Base-by-base conservation (phyloP, 1,140 invertebrate species). In the Drosophila equinoxialis region DNA sequence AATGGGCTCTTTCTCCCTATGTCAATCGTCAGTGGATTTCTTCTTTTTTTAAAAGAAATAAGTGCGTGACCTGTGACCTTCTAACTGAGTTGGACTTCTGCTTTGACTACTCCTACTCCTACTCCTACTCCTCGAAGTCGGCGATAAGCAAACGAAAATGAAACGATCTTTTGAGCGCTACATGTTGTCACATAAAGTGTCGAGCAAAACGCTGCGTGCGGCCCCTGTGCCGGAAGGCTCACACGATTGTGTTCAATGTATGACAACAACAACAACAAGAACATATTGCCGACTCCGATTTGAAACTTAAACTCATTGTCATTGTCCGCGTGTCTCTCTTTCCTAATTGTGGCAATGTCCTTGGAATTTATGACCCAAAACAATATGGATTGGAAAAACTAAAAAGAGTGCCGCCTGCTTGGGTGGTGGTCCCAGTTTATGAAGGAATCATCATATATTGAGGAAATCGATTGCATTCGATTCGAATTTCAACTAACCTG, bases 401-500 rank as follows among this genome's bases (percentile, higher is more conserved):
- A 51, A 51, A 23, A 75, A 81, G 67, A 58, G 54, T 55, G 66
- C 63, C 51, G 82, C 82, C 75, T 67, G 64, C 79, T 42, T 71
- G 67, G 55, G 58, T 69, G 79, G 83, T 87, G 83, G 83, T 87
- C 83, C 65, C 63, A 30, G 30, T 30, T 30, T 30, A 30, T 17
- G n/a, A 35, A n/a, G 39, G 20, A 45, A 11, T 37, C 26, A 30
- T 23, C 23, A 23, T 23, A 48, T 57, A 17, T 57, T 10, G 33
- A 48, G 45, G 17, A 23, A 51, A 51, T 20, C 7, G 45, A 17
- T 48, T 48, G 6, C 14, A 51, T 51, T 20, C 45, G 45, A 51
- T 51, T 51, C 45, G 45, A 51, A 51, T 51, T 51, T 51, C 17
- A 51, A 93, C 95, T 94, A 94, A 99, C 98, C 98, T 93, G 97